Conservation (phyloP, 2,113 vertebrate genomes). For the Centrocercus urophasianus region DNA sequence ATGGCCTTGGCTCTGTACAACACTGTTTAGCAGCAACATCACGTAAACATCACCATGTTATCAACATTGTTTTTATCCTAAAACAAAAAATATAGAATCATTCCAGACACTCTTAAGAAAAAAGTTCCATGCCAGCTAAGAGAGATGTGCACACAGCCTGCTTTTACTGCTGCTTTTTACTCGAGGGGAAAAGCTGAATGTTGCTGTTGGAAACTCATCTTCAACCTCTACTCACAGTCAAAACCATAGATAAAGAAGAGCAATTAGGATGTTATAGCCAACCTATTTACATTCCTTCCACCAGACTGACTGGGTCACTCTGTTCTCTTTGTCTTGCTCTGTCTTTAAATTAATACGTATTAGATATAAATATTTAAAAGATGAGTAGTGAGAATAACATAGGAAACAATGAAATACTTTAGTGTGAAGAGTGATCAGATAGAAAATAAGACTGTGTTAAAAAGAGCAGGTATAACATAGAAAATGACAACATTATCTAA, state of each 20-base stretch:
- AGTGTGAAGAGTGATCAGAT: not conserved
- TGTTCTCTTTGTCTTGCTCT: not conserved
- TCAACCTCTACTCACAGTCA: not conserved
- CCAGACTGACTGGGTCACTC: not conserved
- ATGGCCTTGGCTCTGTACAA: too few relatives aligned
- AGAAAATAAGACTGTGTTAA: not conserved
- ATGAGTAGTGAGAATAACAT: not conserved
- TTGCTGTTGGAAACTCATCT: not conserved
- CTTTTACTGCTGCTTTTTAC: not conserved
- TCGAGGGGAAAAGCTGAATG: not conserved
- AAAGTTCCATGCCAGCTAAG: too few relatives aligned
- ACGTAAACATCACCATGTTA: too few relatives aligned
- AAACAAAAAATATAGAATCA: too few relatives aligned
- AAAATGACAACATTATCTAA: not conserved
- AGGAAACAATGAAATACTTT: not conserved
- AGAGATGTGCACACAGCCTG: not conserved
- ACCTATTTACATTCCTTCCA: not conserved
- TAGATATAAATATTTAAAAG: not conserved
- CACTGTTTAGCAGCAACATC: too few relatives aligned
- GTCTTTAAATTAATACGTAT: not conserved
- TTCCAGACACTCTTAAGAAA: too few relatives aligned
- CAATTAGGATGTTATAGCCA: not conserved
- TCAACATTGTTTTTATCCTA: too few relatives aligned
- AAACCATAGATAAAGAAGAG: not conserved
- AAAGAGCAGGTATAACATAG: not conserved